These are phyloP conservation scores for Pseudocheirus occidentalis DNA, from an alignment of 2,797 vertebrate species.

Conservation along the genomic window DNA sequence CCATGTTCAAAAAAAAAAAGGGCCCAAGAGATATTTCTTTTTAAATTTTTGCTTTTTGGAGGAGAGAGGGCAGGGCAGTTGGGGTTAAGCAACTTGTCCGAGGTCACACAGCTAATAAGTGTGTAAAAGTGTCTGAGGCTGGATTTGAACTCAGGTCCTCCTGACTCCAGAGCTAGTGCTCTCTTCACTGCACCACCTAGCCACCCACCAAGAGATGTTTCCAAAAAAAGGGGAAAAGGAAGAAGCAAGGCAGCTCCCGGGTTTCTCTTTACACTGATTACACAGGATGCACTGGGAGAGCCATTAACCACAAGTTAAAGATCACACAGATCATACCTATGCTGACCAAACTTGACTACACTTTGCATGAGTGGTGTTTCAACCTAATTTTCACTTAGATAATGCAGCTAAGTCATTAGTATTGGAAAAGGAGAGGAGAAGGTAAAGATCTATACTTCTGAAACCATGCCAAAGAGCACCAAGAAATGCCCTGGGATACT, in stretches of 20 bases:
- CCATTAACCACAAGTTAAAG: slow-evolving; percentile 35
- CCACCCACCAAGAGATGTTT: slow-evolving; percentile 41
- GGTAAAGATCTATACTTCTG: slow-evolving; percentile 45
- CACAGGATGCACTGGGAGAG: slow-evolving; percentile 10
- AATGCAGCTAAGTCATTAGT: slow-evolving; percentile 26
- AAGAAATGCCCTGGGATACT: not conserved
- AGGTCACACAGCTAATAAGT: too few relatives aligned
- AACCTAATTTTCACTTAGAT: slow-evolving; percentile 23
- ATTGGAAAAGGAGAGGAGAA: slow-evolving; percentile 39
- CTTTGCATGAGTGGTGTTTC: not conserved
- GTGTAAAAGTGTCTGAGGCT: too few relatives aligned
- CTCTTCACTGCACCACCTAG: too few relatives aligned
- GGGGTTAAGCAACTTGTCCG: too few relatives aligned
- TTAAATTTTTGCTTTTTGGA: too few relatives aligned
- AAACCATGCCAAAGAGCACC: not conserved
- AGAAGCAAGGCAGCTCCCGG: not conserved
- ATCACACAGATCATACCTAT: not conserved
- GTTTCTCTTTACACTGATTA: slow-evolving; percentile 46
- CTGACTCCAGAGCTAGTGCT: too few relatives aligned
- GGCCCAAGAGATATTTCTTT: slow-evolving; percentile 14
- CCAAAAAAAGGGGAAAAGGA: slow-evolving; percentile 23
- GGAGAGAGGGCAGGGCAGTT: too few relatives aligned
- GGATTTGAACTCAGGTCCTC: too few relatives aligned
- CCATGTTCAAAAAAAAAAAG: slow-evolving; percentile 21
- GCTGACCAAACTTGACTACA: not conserved